Conservation (phyloP, 2,888 invertebrate species). For the Leptinotarsa peninsularis region DNA sequence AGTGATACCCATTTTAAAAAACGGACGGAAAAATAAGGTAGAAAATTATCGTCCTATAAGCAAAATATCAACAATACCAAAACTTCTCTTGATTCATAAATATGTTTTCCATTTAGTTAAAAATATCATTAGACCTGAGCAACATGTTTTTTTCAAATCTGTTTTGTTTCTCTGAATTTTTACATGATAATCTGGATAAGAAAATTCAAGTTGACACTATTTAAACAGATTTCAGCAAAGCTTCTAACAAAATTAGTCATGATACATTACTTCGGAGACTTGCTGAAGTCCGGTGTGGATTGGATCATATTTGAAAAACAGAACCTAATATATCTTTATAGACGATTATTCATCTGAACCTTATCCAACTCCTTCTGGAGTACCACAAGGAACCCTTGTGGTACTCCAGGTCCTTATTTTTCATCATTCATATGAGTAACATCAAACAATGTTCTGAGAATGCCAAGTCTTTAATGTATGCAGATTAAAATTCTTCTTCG, state of each 20-base stretch:
- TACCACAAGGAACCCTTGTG: neutral
- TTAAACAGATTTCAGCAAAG: neutral
- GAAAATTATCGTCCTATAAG: neutral
- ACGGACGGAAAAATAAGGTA: neutral
- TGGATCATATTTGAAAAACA: neutral
- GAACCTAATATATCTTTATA: neutral
- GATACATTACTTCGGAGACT: neutral
- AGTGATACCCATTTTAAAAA: neutral
- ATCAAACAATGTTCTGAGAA: neutral
- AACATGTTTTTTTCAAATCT: neutral
- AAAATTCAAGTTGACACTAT: neutral
- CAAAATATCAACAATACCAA: neutral
- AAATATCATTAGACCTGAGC: neutral
- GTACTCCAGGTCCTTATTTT: neutral
- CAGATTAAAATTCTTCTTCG: neutral
- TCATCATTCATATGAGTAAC: neutral
- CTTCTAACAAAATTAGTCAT: neutral
- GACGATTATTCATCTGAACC: neutral
- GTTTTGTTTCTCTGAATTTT: neutral
- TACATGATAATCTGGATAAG: neutral
- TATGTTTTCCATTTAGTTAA: neutral
- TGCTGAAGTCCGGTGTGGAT: constrained; percentile 5
- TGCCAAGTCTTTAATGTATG: neutral
- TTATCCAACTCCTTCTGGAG: neutral
- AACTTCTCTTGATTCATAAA: neutral